These are phyloP conservation scores for Diarsia mendica DNA, from an alignment of 2,888 invertebrate genomes.

Conservation along the genomic window DNA sequence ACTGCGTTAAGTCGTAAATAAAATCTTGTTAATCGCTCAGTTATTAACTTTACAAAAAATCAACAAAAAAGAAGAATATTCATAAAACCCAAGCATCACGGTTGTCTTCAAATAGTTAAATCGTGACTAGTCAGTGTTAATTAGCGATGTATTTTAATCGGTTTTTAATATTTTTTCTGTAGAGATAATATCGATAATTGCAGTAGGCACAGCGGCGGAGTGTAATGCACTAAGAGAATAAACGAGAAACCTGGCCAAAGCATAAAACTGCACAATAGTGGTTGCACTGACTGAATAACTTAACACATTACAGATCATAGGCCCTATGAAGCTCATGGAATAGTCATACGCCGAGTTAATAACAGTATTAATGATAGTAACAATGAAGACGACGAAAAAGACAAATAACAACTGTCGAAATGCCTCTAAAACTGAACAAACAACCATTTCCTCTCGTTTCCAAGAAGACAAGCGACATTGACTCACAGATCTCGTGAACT, in stretches of 20 bases:
- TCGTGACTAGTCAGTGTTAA: conserved; percentile 57
- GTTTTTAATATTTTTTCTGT: conserved; percentile 44
- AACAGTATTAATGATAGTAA: background rate
- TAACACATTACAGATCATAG: background rate
- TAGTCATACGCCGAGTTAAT: background rate
- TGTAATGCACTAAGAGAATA: background rate
- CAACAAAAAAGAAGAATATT: conserved; percentile 36
- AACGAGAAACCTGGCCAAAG: background rate
- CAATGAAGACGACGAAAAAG: background rate
- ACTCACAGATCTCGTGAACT: conserved; percentile 42
- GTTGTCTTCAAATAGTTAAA: conserved; percentile 13
- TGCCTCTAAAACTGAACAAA: background rate
- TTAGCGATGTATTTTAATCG: conserved; percentile 58
- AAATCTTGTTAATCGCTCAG: conserved; percentile 40
- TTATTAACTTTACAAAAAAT: conserved; percentile 38
- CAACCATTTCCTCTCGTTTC: background rate
- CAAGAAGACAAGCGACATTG: conserved; percentile 53
- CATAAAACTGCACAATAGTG: background rate
- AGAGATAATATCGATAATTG: conserved; percentile 3
- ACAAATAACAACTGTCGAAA: background rate
- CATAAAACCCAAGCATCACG: conserved; percentile 24
- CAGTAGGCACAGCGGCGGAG: background rate
- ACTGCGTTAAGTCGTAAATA: conserved; percentile 30
- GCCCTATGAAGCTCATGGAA: background rate
- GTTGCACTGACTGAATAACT: background rate